These are phyloP conservation scores for Melanargia galathea DNA, from an alignment of 2,888 invertebrate genomes.

Conservation along the genomic window DNA sequence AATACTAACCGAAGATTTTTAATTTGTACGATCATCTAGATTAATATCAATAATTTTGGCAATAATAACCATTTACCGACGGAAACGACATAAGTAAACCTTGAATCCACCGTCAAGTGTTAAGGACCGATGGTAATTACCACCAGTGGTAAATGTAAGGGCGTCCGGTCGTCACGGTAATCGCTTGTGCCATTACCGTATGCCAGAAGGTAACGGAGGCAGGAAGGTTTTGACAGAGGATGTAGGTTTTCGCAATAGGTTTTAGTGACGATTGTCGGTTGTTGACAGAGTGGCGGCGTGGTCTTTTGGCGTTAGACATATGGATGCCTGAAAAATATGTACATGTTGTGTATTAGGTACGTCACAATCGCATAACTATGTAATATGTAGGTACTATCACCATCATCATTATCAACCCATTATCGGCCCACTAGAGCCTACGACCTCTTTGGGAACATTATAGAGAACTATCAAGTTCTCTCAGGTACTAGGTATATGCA, in stretches of 20 bases:
- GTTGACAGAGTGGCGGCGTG: neutral
- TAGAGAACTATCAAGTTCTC: too few species aligned
- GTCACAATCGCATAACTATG: too few species aligned
- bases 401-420: too few species aligned
- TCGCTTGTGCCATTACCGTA: constrained; percentile 23
- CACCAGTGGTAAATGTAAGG: constrained; percentile 17
- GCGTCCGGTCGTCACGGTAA: constrained; percentile 23
- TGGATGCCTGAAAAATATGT: too few species aligned
- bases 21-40: neutral
- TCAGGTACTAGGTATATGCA: too few species aligned
- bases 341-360: too few species aligned
- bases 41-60: neutral
- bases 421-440: too few species aligned
- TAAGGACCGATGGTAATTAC: constrained; percentile 17
- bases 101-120: constrained; percentile 7
- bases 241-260: constrained; percentile 1
- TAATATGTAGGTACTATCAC: too few species aligned
- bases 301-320: too few species aligned
- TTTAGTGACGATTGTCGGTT: constrained; percentile 1
- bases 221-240: constrained; percentile 31
- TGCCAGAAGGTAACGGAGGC: constrained; percentile 20
- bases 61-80: neutral
- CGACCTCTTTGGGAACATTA: too few species aligned
- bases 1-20: too few species aligned
- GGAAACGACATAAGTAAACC: constrained; percentile 21